Percentiles rank a stretch among this genome's conserved stretches.
These are phyloP conservation scores for Mormyrus lacerda DNA, from an alignment of 2,113 vertebrate genomes.

Conservation along the genomic window DNA sequence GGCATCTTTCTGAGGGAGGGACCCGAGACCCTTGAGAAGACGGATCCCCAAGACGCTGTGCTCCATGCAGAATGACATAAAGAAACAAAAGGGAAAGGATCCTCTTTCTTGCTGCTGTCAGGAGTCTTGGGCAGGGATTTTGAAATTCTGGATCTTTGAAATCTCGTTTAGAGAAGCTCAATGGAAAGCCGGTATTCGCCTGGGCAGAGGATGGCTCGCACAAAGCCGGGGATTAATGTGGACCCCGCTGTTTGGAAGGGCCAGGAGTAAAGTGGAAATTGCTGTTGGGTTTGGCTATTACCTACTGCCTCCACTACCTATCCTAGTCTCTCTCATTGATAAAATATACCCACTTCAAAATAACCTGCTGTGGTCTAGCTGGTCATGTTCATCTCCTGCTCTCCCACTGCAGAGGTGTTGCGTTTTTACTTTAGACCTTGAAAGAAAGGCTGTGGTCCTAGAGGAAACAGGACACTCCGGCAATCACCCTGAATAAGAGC, in stretches of 20 bases:
- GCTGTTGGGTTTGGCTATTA: background rate
- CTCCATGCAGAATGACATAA: background rate
- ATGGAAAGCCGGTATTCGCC: conserved; percentile 18
- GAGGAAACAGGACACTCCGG: background rate
- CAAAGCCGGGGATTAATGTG: conserved; percentile 25
- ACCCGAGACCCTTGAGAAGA: background rate
- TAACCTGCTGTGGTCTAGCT: background rate
- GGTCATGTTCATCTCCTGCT: background rate
- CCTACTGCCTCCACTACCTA: background rate
- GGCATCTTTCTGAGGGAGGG: background rate
- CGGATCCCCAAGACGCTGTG: background rate
- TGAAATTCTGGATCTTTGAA: conserved; percentile 28
- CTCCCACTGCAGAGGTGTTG: background rate
- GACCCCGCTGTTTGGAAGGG: conserved; percentile 19
- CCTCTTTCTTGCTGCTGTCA: background rate
- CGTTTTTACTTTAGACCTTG: conserved; percentile 10
- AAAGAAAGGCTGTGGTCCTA: background rate
- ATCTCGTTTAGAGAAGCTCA: conserved; percentile 39
- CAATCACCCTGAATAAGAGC: background rate
- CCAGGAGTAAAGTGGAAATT: conserved; percentile 3
- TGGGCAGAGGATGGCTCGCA: background rate
- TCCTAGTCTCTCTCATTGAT: background rate
- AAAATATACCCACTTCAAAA: background rate
- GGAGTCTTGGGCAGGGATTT: conserved; percentile 34
- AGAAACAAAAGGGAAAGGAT: background rate